Base-by-base conservation (phyloP, 1,140 invertebrate species). In the Hydropsyche tenuis region DNA sequence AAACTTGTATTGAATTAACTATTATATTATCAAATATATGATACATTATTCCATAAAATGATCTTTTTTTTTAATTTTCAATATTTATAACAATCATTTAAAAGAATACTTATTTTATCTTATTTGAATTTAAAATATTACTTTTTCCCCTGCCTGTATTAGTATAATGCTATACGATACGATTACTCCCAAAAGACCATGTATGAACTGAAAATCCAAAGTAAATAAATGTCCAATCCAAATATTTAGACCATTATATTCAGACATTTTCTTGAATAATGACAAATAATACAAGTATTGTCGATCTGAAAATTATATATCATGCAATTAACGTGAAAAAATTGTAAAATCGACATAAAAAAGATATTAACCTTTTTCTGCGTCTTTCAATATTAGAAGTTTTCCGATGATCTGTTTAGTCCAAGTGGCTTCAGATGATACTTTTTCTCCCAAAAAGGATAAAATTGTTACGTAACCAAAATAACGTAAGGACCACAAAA, bases 391-490 rank as follows among this genome's bases (percentile, higher is more conserved):
- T 37, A 53, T 20, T 14, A 60, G 22, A 22, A 60, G 22, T 60
- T 60, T 60, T 60, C 56, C 56, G n/a, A 60, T 25, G 9, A 60
- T 14, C 2, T 14, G 20, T 25, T 60, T 60, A 25, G 56, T 60
- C 20, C 23, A 60, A 60, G 23, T 25, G 4, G 23, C 14, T 60
- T 60, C 56, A 1, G 56, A 25, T 14, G 9, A 23, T 25, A 60
- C 6, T 25, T 22, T 60, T 60, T 60, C 56, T 25, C 23, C 56
- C 18, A 60, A 60, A 25, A 60, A 9, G 1, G 48, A 18, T 53
- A 7, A 18, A 18, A 53, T 18, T 20, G 48, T 16, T 2, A 53
- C 16, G 7, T 53, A 53, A 18, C 9, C 48, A 20, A 53, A 7
- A 53, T 53, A 53, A 7, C 48, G 14, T 18, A n/a, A 14, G 1